These are phyloP conservation scores for Sepiola atlantica DNA, from an alignment of 2,888 invertebrate genomes.

Conservation along the genomic window DNA sequence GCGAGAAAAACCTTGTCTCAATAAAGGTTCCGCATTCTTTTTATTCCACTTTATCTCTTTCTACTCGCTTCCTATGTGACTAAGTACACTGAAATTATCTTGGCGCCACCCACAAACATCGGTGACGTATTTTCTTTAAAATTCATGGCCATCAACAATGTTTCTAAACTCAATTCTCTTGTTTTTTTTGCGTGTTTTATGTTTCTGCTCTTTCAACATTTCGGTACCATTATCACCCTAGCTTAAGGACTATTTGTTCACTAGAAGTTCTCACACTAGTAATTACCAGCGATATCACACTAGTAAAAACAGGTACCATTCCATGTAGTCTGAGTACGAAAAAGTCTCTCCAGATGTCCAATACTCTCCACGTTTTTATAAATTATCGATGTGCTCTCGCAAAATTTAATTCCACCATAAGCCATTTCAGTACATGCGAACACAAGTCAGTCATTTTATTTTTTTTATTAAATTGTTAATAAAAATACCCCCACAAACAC, in stretches of 20 bases:
- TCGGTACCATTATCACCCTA: neutral
- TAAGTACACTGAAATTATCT: constrained; percentile 2
- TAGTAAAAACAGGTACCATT: too few relatives aligned
- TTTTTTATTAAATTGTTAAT: too few relatives aligned
- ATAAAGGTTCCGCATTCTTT: neutral
- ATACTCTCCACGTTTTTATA: too few relatives aligned
- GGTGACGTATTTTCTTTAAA: neutral
- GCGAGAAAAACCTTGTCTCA: constrained; percentile 8
- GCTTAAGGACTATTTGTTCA: neutral
- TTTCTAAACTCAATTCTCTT: neutral
- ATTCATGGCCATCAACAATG: neutral
- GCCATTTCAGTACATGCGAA: too few relatives aligned
- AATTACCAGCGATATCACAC: too few relatives aligned
- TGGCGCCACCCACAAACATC: neutral
- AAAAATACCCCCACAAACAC: too few relatives aligned
- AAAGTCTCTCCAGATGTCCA: too few relatives aligned
- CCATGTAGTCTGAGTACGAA: too few relatives aligned
- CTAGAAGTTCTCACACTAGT: too few relatives aligned
- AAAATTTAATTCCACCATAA: too few relatives aligned
- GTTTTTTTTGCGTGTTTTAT: neutral
- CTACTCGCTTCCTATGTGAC: neutral
- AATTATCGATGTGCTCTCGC: too few relatives aligned
- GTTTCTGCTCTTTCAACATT: neutral
- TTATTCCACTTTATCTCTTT: neutral
- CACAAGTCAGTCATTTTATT: too few relatives aligned